These are phyloP conservation scores for Sciurus carolinensis DNA, from an alignment of 2,797 vertebrate genomes.

Conservation along the genomic window DNA sequence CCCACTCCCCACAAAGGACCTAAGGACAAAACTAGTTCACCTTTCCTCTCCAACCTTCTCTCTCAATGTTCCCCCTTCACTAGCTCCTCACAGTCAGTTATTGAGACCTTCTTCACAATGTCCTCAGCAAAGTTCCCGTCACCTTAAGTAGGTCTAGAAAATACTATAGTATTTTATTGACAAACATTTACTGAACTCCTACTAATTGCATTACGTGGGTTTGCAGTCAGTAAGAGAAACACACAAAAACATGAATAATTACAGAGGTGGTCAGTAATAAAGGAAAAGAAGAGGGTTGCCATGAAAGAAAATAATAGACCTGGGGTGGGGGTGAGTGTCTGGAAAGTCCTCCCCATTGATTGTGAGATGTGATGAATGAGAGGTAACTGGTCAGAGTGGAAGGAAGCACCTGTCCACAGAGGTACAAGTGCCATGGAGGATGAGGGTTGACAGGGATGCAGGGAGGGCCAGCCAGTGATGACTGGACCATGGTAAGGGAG, in stretches of 20 bases:
- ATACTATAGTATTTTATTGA: not conserved
- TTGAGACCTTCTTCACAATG: not conserved
- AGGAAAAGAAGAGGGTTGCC: not conserved
- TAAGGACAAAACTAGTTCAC: not conserved
- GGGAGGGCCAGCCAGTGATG: not conserved
- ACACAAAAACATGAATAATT: not conserved
- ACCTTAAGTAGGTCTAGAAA: not conserved
- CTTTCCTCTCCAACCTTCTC: not conserved
- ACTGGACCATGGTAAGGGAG: not conserved
- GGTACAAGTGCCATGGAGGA: not conserved
- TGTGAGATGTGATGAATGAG: not conserved
- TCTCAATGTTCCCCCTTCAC: not conserved
- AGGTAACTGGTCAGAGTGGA: not conserved
- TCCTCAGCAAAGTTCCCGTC: not conserved
- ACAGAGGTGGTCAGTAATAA: not conserved
- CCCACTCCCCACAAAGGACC: not conserved
- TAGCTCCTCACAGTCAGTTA: not conserved
- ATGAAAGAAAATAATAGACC: not conserved
- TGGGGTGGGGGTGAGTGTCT: no score
- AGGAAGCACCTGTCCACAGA: not conserved
- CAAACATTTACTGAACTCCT: conserved; percentile 1
- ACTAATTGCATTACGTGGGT: not conserved
- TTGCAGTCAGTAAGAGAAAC: not conserved
- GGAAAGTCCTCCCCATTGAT: not conserved
- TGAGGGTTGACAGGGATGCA: not conserved